Evolutionary conservation across 2,113 vertebrate genomes (phyloP).

Genomic region (Cacatua alba): DNA sequence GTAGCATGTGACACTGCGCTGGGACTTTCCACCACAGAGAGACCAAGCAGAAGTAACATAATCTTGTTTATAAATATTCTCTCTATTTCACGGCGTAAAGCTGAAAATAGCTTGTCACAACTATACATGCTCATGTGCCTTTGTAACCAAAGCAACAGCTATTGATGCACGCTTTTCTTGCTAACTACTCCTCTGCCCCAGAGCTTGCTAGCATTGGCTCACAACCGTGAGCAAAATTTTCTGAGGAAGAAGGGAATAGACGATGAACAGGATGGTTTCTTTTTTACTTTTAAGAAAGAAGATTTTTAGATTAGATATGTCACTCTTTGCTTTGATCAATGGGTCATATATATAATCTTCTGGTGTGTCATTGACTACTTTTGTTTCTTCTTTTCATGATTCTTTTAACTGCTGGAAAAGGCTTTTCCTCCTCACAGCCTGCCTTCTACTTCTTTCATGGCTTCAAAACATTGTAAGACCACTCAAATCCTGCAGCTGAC

Average conservation of each 20-base stretch:
- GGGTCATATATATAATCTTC: neutral
- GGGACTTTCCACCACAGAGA: neutral
- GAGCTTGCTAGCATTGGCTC: neutral
- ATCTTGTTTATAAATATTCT: constrained; percentile 42
- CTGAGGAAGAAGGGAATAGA: neutral
- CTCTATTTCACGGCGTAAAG: constrained; percentile 24
- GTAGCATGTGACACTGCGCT: constrained; percentile 16
- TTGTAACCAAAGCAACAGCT: constrained; percentile 70
- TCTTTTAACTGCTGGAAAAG: neutral
- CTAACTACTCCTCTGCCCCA: constrained; percentile 42
- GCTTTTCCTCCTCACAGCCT: neutral
- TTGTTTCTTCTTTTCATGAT: neutral
- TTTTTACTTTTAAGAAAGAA: neutral
- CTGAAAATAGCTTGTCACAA: constrained; percentile 65
- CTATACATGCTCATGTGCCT: constrained; percentile 19
- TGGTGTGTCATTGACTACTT: neutral
- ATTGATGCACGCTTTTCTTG: constrained; percentile 17
- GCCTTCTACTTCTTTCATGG: neutral
- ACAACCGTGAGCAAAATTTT: neutral
- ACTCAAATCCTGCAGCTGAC: neutral
- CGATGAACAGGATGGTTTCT: neutral
- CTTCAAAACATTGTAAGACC: neutral
- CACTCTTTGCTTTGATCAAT: neutral
- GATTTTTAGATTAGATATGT: neutral
- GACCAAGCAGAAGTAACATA: constrained; percentile 28